Evolutionary conservation across 2,888 invertebrate species (phyloP), one percentile per base, ranked within the genome.

Genomic region (Periphyllus acericola): DNA sequence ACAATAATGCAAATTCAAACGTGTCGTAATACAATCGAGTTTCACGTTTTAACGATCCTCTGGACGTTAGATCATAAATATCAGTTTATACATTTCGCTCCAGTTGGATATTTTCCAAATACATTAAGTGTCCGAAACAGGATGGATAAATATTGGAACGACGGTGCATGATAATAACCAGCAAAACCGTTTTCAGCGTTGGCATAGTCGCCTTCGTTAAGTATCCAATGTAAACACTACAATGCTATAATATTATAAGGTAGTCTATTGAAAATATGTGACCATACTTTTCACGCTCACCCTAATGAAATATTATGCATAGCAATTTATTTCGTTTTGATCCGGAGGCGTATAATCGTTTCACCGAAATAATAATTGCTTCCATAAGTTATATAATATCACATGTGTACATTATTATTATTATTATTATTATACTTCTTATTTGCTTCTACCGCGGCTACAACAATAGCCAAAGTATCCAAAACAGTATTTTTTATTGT

Each of bases 341-440:
- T 78, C 76, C 68, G 46, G 34, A 68, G 76, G 76, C 76, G 84
- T 78, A 29, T 66, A 72, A 74, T 40, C 52, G 40, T 80, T 60
- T 80, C 72, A 46, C 72, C 72, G 17, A 80, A 87, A 87, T 81
- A 87, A 87, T 81, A 87, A 81, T 87, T 66, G 66, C 66, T 74
- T 74, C 32, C 32, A 40, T n/a, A n/a, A 72, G 60, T 86, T 79
- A 86, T 71, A 72, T 86, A 66, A 86, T 86, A 11, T 86, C 40
- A 11, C 17, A 25, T 83, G 75, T n/a, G 25, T 74, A 81, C 52
- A 25, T n/a, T n/a, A n/a, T n/a, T n/a, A n/a, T n/a, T n/a, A n/a
- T n/a, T n/a, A n/a, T n/a, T 52, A 34, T n/a, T 60, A 40, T 46
- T 29, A 46, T 46, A 46, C 46, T 46, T 46, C 14, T 72, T 25